These are phyloP conservation scores for Sminthurides bifidus DNA, from an alignment of 1,140 invertebrate genomes.

Conservation along the genomic window DNA sequence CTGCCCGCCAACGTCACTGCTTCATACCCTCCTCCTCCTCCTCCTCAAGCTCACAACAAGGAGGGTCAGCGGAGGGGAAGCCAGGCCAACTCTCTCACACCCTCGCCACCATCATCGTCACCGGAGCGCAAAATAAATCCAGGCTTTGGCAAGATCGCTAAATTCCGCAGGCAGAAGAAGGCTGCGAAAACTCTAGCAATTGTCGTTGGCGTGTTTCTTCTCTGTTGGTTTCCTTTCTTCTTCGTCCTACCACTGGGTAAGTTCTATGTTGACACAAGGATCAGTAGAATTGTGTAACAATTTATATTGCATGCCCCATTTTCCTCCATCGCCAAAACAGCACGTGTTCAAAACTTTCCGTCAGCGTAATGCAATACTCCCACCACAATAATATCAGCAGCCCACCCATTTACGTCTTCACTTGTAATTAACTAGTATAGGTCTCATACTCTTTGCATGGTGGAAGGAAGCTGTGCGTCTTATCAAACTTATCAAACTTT, in stretches of 20 bases:
- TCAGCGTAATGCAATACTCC: too few relatives aligned
- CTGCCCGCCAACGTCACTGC: not conserved
- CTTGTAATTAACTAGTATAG: too few relatives aligned
- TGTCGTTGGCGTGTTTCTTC: conserved; percentile 43
- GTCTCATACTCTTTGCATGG: too few relatives aligned
- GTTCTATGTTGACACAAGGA: conserved; percentile 5
- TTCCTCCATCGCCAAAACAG: not conserved
- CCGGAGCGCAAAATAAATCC: conserved; percentile 32
- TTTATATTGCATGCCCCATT: not conserved
- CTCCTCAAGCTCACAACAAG: conserved; percentile 13
- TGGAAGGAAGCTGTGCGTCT: too few relatives aligned
- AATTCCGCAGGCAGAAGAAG: conserved; percentile 90
- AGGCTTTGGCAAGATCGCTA: conserved; percentile 46
- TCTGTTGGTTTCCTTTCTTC: conserved; percentile 65
- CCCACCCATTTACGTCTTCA: too few relatives aligned
- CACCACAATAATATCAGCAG: too few relatives aligned
- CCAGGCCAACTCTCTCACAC: conserved; percentile 27
- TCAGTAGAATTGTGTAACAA: too few relatives aligned
- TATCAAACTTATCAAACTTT: too few relatives aligned
- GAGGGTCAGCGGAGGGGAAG: conserved; percentile 3
- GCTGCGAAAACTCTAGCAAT: conserved; percentile 88
- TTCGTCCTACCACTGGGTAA: conserved; percentile 48
- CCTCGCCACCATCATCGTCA: conserved; percentile 31
- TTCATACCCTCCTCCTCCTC: not conserved
- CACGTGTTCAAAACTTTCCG: too few relatives aligned